Evolutionary conservation across 2,888 invertebrate species (phyloP).

Genomic region (Lasioglossum marginatum): DNA sequence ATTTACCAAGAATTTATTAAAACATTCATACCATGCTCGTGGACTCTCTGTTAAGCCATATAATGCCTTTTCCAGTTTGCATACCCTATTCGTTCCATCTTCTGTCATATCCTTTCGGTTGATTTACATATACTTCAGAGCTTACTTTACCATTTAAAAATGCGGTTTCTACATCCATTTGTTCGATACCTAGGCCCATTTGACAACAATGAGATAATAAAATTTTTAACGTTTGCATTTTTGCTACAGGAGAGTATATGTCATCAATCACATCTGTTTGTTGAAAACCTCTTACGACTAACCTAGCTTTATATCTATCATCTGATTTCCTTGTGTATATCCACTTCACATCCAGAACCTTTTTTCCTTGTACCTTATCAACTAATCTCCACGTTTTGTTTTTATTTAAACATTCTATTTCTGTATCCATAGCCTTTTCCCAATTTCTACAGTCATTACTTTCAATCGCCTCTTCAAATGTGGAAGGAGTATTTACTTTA

Average conservation of each 20-base stretch:
- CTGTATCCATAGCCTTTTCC: too few relatives aligned
- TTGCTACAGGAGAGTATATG: background rate
- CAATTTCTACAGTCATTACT: too few relatives aligned
- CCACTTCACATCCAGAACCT: too few relatives aligned
- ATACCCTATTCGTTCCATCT: background rate
- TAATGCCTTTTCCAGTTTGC: background rate
- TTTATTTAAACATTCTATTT: too few relatives aligned
- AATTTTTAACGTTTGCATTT: background rate
- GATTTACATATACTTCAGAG: background rate
- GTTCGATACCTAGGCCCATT: background rate
- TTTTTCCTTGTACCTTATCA: too few relatives aligned
- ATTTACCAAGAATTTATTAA: slow-evolving; percentile 19
- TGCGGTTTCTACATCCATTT: background rate
- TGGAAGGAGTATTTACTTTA: too few relatives aligned
- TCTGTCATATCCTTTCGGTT: background rate
- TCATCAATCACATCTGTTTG: too few relatives aligned
- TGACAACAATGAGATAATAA: background rate
- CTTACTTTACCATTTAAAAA: background rate
- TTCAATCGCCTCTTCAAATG: too few relatives aligned
- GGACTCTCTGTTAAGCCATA: background rate
- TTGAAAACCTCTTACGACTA: too few relatives aligned
- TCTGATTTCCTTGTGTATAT: too few relatives aligned
- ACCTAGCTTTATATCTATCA: too few relatives aligned
- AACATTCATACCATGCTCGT: slow-evolving; percentile 33
- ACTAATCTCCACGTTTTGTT: too few relatives aligned